Evolutionary conservation across 2,113 vertebrate species (phyloP), one percentile per base, ranked within the genome.

Genomic region (Pomatostomus ruficeps): DNA sequence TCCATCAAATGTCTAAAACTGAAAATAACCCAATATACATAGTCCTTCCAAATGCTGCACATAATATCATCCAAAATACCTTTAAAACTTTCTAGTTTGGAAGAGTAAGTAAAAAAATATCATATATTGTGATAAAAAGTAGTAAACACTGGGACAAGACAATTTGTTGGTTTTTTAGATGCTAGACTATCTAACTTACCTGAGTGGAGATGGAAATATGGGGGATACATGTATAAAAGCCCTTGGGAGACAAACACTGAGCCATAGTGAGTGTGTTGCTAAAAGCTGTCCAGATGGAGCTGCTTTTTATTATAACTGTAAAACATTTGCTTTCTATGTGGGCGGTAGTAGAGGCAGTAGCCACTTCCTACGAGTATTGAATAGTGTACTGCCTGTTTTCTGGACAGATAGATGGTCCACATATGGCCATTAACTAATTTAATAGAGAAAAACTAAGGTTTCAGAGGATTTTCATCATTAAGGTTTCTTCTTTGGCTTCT

Each of bases 261-360:
- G 51, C 58, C 25, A 11, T 66, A 76, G 45, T 38, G 67, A 83
- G n/a, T 36, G 17, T 19, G 0, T 59, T 82, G 62, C 49, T 76
- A 28, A 57, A 92, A 79, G 42, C 42, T 90, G 76, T 58, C 85
- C 82, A 88, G 92, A 83, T 86, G 85, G 88, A 95, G 72, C 51
- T 88, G 38, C 46, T 42, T 73, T 85, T 91, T 83, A 51, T 88
- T 83, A 23, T 42, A 67, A 76, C 35, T 90, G 46, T 90, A 72
- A 93, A 94, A 58, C 45, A 63, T 86, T 92, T 93, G 38, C 59
- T 66, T 70, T 88, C 23, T 65, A 63, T 0, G 29, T 92, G 79
- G 79, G 85, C 92, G 52, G 63, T 43, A 80, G 62, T 9, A 58
- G 54, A 90, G 59, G 82, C 75, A 49, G 70, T 79, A 88, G 85